phyloP scores from a whole-genome alignment of 2,888 invertebrate species.

The Chromoteleia sp. region DNA sequence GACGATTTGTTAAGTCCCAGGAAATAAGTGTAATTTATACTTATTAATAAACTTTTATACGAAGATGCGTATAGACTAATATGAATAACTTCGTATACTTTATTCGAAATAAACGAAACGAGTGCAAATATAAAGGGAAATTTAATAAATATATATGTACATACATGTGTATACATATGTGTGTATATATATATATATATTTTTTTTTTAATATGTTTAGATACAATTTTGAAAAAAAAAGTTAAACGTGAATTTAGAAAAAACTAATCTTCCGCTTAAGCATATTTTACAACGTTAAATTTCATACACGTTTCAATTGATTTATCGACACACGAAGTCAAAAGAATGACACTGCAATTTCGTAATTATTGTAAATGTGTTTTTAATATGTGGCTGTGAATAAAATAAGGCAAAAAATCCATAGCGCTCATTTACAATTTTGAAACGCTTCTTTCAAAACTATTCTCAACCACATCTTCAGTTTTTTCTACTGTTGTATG shows the following conservation, averaged over 20 bases:
- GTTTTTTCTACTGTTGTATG: not conserved
- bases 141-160: no score
- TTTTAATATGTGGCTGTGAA: conserved; percentile 54
- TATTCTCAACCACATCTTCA: not conserved
- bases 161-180: no score
- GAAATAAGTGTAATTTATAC: not conserved
- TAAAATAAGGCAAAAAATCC: conserved; percentile 30
- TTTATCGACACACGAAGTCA: conserved; percentile 59
- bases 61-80: no score
- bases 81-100: no score
- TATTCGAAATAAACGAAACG: no score
- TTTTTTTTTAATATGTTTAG: no score
- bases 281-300: conserved; percentile 26
- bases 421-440: conserved; percentile 10
- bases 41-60: no score
- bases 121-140: no score
- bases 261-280: not conserved
- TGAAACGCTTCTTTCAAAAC: conserved; percentile 15
- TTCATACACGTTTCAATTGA: conserved; percentile 47
- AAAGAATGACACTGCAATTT: conserved; percentile 56
- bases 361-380: conserved; percentile 63
- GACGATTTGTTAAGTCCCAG: not conserved
- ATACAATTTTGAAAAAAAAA: no score
- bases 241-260: no score
- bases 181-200: no score